Base-by-base conservation (phyloP, 2,888 invertebrate species). In the Tryphoninae sp. region DNA sequence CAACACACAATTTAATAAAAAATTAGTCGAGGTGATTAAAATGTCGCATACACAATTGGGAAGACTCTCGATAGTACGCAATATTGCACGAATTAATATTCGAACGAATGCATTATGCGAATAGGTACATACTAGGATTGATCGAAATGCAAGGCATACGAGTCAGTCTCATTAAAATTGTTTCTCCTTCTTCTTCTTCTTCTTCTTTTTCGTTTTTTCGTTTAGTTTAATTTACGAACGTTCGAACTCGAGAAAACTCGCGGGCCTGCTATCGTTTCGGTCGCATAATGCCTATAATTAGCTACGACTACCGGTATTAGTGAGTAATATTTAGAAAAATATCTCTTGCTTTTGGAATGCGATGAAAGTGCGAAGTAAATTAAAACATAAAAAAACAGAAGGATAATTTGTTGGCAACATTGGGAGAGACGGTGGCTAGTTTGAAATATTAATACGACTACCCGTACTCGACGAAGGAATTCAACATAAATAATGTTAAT, bases 111-210 rank as follows among this genome's bases (percentile, higher is more conserved):
- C 23, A 33, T 65, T 49, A 62, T 69, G 55, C 19, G 16, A 19
- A 55, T 16, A 55, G 55, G 19, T 55, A 51, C 13, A 13, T 55
- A 71, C 49, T 40, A 75, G 62, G 75, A 76, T 68, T 68, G 78
- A 82, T 79, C 78, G 72, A 72, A 71, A 81, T 72, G 78, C 86
- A 89, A 90, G 88, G 88, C 89, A 87, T 87, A 89, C 88, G 86
- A 87, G 85, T 89, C 90, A 90, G 90, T 90, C 89, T 90, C 88
- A 86, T 87, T 83, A 72, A 84, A 87, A 84, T 83, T 83, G 71
- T 84, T 71, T 42, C 62, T 62, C 59, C 49, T 19, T 19, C 74
- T 55, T 73, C n/a, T 16, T 22, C 67, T 74, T 8, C 11, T 53
- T 61, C 22, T 2, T 51, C 69, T 58, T 26, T 71, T 71, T 55